Conservation (phyloP, 2,797 vertebrate genomes). For the Pelobates cultripes region DNA sequence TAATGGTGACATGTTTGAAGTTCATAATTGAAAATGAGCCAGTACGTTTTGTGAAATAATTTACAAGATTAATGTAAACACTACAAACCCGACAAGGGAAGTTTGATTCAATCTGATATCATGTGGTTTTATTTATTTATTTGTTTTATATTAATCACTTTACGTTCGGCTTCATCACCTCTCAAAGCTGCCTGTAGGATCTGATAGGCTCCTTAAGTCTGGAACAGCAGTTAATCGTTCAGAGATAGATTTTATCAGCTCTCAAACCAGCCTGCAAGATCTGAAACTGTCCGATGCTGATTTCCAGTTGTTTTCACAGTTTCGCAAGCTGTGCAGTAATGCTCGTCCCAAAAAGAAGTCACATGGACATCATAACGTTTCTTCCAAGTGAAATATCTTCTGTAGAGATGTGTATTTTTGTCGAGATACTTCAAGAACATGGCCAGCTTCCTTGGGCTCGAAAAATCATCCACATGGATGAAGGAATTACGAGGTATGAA, state of each 20-base stretch:
- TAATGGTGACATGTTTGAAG: too few species aligned
- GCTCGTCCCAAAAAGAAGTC: slow-evolving; percentile 83
- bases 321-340: slow-evolving; percentile 83
- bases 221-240: neutral
- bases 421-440: slow-evolving; percentile 82
- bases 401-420: slow-evolving; percentile 71
- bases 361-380: slow-evolving; percentile 73
- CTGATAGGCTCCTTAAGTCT: neutral
- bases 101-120: neutral
- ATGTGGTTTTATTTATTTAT: too few species aligned
- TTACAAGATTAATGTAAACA: neutral
- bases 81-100: neutral
- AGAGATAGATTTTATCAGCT: slow-evolving; percentile 59
- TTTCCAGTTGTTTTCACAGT: slow-evolving; percentile 58
- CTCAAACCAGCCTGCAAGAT: slow-evolving; percentile 75
- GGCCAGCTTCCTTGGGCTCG: slow-evolving; percentile 76
- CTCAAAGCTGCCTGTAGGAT: neutral
- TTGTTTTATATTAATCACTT: too few species aligned
- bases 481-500: slow-evolving; percentile 87
- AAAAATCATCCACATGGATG: slow-evolving; percentile 91
- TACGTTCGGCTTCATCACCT: neutral
- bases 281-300: slow-evolving; percentile 62
- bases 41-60: neutral
- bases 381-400: slow-evolving; percentile 85
- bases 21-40: neutral